These are phyloP conservation scores for Alethe castanea DNA, from an alignment of 2,113 vertebrate species.

Conservation along the genomic window DNA sequence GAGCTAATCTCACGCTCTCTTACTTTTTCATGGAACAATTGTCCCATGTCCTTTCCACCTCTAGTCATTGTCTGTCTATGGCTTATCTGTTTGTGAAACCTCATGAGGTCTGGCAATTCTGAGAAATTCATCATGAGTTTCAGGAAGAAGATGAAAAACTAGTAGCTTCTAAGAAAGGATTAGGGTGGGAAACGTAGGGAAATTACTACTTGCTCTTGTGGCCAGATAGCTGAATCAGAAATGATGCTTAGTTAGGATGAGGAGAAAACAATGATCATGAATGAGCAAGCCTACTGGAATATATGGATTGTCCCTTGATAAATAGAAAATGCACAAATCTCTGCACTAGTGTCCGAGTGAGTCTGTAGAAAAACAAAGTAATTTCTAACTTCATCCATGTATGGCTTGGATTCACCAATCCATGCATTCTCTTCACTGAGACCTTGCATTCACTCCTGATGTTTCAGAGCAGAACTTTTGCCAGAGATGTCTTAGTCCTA, in stretches of 20 bases:
- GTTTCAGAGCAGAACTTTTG: background rate
- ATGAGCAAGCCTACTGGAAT: background rate
- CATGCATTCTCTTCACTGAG: background rate
- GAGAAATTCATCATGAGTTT: background rate
- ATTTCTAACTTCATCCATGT: background rate
- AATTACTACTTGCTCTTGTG: background rate
- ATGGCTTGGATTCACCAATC: background rate
- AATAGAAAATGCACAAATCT: background rate
- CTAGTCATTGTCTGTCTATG: background rate
- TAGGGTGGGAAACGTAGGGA: background rate
- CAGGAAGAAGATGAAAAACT: background rate
- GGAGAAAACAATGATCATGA: background rate
- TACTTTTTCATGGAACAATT: background rate
- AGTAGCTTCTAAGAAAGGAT: background rate
- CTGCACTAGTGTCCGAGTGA: rapidly evolving
- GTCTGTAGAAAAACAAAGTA: background rate
- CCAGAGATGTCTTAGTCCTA: background rate
- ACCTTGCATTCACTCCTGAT: background rate
- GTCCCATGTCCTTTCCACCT: background rate
- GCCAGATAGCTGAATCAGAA: background rate
- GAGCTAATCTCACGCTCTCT: too few relatives aligned
- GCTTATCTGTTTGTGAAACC: background rate
- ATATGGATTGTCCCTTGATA: background rate
- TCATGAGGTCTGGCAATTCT: background rate
- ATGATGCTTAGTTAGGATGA: background rate